Base-by-base conservation (phyloP, 1,140 invertebrate genomes). In the Antheraea pernyi region DNA sequence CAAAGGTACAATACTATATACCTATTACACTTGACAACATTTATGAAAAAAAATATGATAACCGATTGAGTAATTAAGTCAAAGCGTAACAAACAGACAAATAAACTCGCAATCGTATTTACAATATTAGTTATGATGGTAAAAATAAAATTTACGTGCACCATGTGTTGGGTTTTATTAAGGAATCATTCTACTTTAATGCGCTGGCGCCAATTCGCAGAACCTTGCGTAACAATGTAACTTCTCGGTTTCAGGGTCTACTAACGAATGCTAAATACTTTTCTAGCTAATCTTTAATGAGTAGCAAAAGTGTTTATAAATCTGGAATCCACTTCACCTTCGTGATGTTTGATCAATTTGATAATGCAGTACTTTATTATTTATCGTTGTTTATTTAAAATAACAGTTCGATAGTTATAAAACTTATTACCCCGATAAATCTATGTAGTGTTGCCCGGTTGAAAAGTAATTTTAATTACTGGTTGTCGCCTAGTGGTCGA, bases 101-200 rank as follows among this genome's bases (percentile, higher is more conserved):
- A 30, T 30, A 2, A 30, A 30, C 22, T 30, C 22, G 22, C 22
- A 30, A 2, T 30, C 22, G 4, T 4, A 30, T 30, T 30, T 30
- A 30, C 4, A 30, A 2, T 30, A 30, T 30, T 30, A 30, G 22
- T 30, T 1, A 30, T 11, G 16, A 2, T 59, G 48, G 62, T 67
- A 67, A 69, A 73, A 59, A 66, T 69, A 58, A 64, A 67, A 67
- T 60, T 73, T 58, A 69, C 65, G 30, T 36, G 42, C 46, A 19
- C 30, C 67, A 62, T 67, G 36, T 30, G 53, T 59, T 42, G 3
- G 67, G 22, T 72, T 53, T 72, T 66, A 72, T 46, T 58, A 19
- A 58, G 10, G 70, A 68, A 65, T 68, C 59, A 59, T 19, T 69
- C 30, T 22, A 58, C 67, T 72, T 72, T 72, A 63, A 69, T 68